Evolutionary conservation across 2,113 vertebrate species (phyloP).

Genomic region (Piaya cayana): DNA sequence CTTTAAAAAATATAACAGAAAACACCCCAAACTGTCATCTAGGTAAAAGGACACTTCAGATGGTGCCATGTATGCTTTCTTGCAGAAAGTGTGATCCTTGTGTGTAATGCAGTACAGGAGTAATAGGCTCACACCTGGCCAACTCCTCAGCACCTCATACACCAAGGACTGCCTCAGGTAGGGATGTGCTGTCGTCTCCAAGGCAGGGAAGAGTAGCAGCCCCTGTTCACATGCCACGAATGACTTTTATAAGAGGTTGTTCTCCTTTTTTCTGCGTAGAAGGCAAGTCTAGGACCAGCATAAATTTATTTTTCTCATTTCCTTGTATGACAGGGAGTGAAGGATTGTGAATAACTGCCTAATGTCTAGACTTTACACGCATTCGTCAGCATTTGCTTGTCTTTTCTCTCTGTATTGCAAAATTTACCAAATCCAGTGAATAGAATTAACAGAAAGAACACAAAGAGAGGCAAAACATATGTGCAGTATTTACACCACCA

Average conservation of each 20-base stretch:
- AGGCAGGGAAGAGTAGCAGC: neutral
- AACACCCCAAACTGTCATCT: neutral
- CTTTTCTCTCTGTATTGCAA: conserved; percentile 8
- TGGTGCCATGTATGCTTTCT: neutral
- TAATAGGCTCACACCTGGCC: neutral
- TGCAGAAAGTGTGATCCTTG: neutral
- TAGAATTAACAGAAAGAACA: neutral
- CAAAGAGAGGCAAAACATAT: conserved; percentile 22
- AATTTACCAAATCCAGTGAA: neutral
- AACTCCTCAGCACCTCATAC: neutral
- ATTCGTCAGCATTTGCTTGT: neutral
- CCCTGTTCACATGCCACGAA: neutral
- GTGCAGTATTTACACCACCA: neutral
- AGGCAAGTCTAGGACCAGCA: neutral
- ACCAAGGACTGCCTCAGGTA: neutral
- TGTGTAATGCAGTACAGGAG: neutral
- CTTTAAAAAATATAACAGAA: neutral
- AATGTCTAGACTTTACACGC: conserved; percentile 37
- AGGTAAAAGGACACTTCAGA: neutral
- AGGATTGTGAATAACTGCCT: conserved; percentile 17
- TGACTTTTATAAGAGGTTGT: neutral
- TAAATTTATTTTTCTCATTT: conserved; percentile 19
- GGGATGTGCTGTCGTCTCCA: neutral
- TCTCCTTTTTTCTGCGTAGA: neutral
- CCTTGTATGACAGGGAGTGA: neutral